Base-by-base conservation (phyloP, 2,797 vertebrate species). In the Takifugu rubripes region DNA sequence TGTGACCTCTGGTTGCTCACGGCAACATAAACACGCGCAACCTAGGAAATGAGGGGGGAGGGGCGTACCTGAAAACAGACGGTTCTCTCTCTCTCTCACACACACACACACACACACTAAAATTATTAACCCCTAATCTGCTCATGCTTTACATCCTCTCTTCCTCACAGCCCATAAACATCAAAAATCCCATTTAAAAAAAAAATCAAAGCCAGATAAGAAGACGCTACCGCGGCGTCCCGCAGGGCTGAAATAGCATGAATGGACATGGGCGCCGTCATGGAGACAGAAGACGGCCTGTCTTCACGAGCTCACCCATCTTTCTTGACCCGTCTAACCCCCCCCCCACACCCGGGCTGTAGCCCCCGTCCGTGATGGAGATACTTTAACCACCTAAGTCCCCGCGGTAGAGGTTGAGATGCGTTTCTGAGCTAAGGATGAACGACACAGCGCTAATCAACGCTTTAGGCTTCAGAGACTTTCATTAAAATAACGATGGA, bases 331-430 rank as follows among this genome's bases (percentile, higher is more conserved):
- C 84, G 79, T 86, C 84, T 84, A 86, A 86, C 87, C 77, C 55
- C 74, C 56, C 68, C 45, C 68, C 72, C 58, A 78, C 72, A 63
- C 78, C 77, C 26, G 52, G 87, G 82, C 82, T 59, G 9, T 46
- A 75, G 82, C 81, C 82, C 77, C 79, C 78, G 33, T 84, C 77
- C 75, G 81, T 85, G 84, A 89, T 88, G 85, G 88, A 87, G 83
- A 82, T 80, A 89, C 84, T 89, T 88, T 84, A 86, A 82, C n/a
- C n/a, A n/a, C n/a, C n/a, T n/a, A n/a, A n/a, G n/a, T n/a, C n/a
- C n/a, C n/a, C n/a, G n/a, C n/a, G n/a, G n/a, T 77, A 80, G 85
- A 84, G 87, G 90, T 90, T 90, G 88, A 88, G 87, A 89, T 87
- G 90, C 84, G 86, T 87, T 90, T 88, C 85, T 21, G 21, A 21